phyloP scores from a whole-genome alignment of 2,888 invertebrate genomes.

The Podabrus alpinus region DNA sequence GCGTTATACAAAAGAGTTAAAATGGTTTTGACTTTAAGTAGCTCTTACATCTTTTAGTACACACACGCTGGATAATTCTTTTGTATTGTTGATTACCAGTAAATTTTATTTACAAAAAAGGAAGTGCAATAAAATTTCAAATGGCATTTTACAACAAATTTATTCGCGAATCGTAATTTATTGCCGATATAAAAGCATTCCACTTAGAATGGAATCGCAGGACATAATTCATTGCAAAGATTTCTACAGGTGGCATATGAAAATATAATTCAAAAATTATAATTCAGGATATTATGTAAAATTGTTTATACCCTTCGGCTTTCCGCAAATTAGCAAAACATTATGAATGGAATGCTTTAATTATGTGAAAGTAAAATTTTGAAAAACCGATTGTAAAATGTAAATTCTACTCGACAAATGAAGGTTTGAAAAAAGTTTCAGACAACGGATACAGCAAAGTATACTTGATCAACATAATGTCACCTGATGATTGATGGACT shows the following conservation, averaged over 20 bases:
- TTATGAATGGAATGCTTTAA: background rate
- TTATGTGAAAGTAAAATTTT: background rate
- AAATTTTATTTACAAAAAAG: background rate
- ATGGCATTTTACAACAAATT: background rate
- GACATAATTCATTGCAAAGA: background rate
- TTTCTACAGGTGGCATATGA: background rate
- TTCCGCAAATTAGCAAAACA: background rate
- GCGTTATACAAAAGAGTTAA: too few species aligned
- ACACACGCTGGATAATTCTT: background rate
- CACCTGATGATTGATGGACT: background rate
- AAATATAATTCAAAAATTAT: background rate
- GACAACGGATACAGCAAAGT: background rate
- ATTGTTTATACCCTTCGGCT: background rate
- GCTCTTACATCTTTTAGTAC: too few species aligned
- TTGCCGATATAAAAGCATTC: background rate
- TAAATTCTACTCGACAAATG: background rate
- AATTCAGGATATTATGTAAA: too few species aligned
- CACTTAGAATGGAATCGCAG: background rate
- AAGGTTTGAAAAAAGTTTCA: background rate
- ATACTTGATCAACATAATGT: background rate
- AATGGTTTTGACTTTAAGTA: too few species aligned
- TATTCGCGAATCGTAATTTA: background rate
- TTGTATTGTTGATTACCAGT: background rate
- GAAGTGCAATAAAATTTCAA: background rate
- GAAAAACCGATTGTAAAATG: background rate